phyloP scores from a whole-genome alignment of 2,797 vertebrate species.

The Sphenodon punctatus region DNA sequence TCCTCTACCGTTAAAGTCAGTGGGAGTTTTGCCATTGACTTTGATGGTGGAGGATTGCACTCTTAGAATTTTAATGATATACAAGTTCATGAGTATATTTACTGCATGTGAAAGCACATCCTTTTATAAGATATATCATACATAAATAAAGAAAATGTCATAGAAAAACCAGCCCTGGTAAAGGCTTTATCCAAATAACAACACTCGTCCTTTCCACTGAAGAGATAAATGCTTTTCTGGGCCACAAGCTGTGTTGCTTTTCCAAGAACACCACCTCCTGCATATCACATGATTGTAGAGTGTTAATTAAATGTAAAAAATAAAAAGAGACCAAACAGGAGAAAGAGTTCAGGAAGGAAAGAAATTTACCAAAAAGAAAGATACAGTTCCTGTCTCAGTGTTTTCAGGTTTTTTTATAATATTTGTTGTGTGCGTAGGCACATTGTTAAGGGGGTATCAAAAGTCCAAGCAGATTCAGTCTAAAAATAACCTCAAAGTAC shows the following conservation, averaged over 20 bases:
- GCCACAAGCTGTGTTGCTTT: neutral
- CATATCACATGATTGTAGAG: neutral
- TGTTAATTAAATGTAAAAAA: neutral
- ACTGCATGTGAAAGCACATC: neutral
- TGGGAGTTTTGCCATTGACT: too few relatives aligned
- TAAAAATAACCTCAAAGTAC: constrained; percentile 65
- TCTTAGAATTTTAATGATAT: neutral
- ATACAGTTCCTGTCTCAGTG: constrained; percentile 39
- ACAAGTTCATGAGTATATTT: neutral
- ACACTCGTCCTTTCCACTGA: neutral
- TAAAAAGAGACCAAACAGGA: neutral
- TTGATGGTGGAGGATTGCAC: too few relatives aligned
- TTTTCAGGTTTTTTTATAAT: constrained; percentile 55
- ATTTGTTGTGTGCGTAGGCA: constrained; percentile 50
- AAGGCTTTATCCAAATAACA: neutral
- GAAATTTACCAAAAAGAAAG: neutral
- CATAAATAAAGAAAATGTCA: too few relatives aligned
- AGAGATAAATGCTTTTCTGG: neutral
- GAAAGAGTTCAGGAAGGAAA: constrained; percentile 5
- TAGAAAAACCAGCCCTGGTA: neutral
- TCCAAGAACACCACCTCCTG: neutral
- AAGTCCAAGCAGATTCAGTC: constrained; percentile 63
- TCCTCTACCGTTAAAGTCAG: too few relatives aligned
- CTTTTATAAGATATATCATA: neutral
- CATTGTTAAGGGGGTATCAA: constrained; percentile 66